Percentiles rank a stretch among this genome's conserved stretches.
These are phyloP conservation scores for Pocillopora verrucosa DNA, from an alignment of 64 coral and sea anemone species.

Conservation along the genomic window DNA sequence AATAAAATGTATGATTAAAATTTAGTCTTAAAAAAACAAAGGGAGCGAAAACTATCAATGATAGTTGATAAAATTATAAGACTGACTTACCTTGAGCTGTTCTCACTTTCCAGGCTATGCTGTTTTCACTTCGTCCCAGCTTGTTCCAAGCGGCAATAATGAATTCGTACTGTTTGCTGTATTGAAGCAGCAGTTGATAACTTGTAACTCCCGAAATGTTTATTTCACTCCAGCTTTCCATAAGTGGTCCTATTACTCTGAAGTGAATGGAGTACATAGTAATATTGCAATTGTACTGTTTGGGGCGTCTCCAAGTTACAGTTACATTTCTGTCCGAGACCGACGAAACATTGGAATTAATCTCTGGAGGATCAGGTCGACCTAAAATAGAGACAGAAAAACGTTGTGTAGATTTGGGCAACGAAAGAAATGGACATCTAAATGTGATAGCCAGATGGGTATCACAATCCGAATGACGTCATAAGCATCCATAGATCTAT, in stretches of 20 bases:
- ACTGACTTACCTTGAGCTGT: background rate
- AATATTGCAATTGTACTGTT: background rate
- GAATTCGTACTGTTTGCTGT: background rate
- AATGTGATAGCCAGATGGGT: no score
- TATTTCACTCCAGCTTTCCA: background rate
- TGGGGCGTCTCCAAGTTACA: background rate
- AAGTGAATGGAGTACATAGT: background rate
- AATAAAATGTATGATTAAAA: no score
- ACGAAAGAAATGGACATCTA: no score
- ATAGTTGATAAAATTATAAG: background rate
- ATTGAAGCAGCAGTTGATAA: background rate
- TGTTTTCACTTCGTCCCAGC: background rate
- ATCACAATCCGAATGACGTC: no score
- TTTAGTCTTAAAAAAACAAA: no score
- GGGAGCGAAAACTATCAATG: no score
- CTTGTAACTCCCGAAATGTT: background rate
- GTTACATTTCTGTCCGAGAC: background rate
- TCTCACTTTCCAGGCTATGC: background rate
- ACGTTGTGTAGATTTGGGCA: no score
- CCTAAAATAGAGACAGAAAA: background rate
- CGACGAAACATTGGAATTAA: background rate
- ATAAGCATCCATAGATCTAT: no score
- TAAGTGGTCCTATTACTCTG: background rate
- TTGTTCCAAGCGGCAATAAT: conserved; percentile 11
- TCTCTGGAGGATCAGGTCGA: background rate